Base-by-base conservation (phyloP, 1,140 invertebrate species). In the Drosophila rufa region DNA sequence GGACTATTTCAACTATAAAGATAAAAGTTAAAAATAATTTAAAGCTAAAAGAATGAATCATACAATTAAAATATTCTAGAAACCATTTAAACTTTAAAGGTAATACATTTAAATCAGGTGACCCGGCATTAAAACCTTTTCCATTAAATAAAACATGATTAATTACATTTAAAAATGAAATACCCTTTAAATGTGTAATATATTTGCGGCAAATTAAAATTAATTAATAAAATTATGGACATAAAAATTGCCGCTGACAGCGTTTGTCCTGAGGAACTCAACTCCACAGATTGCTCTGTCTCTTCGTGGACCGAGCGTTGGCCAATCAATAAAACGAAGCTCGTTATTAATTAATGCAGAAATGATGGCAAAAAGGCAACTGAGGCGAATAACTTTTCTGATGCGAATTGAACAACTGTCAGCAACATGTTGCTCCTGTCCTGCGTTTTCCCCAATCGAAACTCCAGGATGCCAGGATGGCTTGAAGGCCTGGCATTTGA, bases 281-380 rank as follows among this genome's bases (percentile, higher is more conserved):
- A 58, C 30, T 30, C 36, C 36, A 58, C 66, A 75, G 78, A 81
- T 85, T 90, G 69, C 73, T 68, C 73, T 69, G 40, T 60, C 58
- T 55, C 68, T 84, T 84, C 79, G 65, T 64, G 58, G 66, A 51
- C 57, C 69, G 74, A 45, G 15, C 55, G 38, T 15, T 57, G 19
- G 47, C 17, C 66, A 43, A 85, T 82, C 83, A 87, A 87, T 83
- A 83, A 89, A 55, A 80, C 71, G 66, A 69, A 71, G 78, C 55
- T 82, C 78, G 71, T 90, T 73, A 90, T 90, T 90, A 89, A 89
- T 89, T 89, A 90, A 90, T 69, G 78, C 66, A 76, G 48, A 89
- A 90, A 78, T 83, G 77, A 80, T 67, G 77, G 83, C 58, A 56
- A 53, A 64, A 79, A 60, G 65, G 50, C 50, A 57, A 27, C 30